These are phyloP conservation scores for Microctenopoma lineatum DNA, from an alignment of 2,797 vertebrate species.

Conservation along the genomic window DNA sequence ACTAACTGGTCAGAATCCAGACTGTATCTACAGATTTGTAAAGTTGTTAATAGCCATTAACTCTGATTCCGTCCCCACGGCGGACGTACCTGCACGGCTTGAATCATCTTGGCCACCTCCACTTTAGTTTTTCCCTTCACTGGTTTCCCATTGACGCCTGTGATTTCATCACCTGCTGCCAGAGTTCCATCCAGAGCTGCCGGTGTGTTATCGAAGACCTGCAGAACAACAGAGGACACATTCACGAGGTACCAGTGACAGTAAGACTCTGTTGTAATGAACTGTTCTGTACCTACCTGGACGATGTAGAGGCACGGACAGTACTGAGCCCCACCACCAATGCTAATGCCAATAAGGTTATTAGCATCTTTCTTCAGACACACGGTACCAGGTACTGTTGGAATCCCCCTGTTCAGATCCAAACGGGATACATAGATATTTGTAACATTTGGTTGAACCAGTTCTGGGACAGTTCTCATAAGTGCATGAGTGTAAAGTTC, in stretches of 20 bases:
- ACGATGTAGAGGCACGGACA: conserved; percentile 99
- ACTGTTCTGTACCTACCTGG: conserved; percentile 83
- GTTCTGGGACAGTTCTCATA: not conserved
- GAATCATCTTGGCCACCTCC: conserved; percentile 99
- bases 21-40: not conserved
- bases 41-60: not conserved
- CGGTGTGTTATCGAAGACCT: conserved; percentile 98
- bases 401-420: conserved; percentile 88
- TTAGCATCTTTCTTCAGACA: conserved; percentile 93
- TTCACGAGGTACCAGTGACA: conserved; percentile 23
- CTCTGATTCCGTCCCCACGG: not conserved
- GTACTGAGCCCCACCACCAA: conserved; percentile 96
- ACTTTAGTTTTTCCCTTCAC: conserved; percentile 99
- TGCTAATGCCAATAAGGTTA: conserved; percentile 98
- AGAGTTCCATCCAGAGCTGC: conserved; percentile 92
- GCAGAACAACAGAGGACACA: not conserved
- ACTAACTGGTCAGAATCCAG: not conserved
- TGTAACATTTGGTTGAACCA: not conserved
- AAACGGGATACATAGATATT: not conserved
- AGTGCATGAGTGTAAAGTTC: not conserved
- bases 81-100: conserved; percentile 91
- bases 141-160: conserved; percentile 93
- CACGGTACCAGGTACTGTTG: conserved; percentile 95
- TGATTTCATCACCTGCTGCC: conserved; percentile 97
- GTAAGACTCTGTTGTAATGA: not conserved